phyloP scores from a whole-genome alignment of 2,113 vertebrate species.

The Turdus rufiventris region DNA sequence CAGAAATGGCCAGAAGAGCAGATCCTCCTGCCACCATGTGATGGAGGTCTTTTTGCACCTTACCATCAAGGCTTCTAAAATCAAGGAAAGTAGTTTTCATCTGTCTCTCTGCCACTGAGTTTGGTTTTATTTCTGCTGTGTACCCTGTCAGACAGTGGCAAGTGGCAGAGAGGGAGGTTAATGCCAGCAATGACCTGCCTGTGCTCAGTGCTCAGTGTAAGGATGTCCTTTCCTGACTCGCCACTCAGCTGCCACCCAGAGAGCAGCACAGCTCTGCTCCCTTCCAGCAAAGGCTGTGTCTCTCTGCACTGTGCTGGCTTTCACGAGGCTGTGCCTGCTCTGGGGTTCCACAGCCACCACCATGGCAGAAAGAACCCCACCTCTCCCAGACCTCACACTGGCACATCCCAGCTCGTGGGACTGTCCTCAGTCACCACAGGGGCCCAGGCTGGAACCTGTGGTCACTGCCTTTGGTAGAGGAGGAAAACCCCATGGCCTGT shows the following conservation, averaged over 20 bases:
- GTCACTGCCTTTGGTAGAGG: accelerated
- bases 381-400: neutral
- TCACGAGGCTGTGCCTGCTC: accelerated
- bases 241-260: neutral
- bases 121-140: neutral
- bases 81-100: neutral
- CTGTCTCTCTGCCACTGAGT: neutral
- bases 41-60: neutral
- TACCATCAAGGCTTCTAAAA: neutral
- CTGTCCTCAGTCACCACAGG: accelerated
- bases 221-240: neutral
- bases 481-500: neutral
- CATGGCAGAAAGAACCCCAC: neutral
- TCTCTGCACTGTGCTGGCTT: neutral
- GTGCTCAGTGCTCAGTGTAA: neutral
- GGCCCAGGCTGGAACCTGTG: neutral
- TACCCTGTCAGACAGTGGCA: neutral
- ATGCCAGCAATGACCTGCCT: neutral
- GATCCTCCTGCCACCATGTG: accelerated
- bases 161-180: neutral
- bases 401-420: neutral
- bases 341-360: neutral
- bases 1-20: neutral
- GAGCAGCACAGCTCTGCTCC: accelerated
- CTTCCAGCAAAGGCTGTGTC: neutral